These are phyloP conservation scores for Aethes cnicana DNA, from an alignment of 2,888 invertebrate genomes.

Conservation along the genomic window DNA sequence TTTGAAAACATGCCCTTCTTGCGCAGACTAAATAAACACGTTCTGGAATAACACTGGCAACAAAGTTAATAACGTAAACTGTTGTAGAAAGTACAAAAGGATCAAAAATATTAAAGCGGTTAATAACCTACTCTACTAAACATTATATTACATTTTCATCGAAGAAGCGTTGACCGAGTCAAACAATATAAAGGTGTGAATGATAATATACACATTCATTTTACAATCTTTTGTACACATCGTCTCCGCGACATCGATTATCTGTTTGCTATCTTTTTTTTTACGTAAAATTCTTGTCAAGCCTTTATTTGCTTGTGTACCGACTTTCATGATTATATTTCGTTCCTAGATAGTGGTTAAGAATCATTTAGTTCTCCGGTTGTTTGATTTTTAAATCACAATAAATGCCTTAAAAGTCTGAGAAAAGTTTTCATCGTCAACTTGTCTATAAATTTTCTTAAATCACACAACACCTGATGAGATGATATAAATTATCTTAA, in stretches of 20 bases:
- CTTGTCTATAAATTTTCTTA: background rate
- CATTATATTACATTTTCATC: conserved; percentile 41
- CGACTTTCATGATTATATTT: conserved; percentile 7
- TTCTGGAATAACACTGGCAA: background rate
- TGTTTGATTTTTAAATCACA: background rate
- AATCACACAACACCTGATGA: conserved; percentile 23
- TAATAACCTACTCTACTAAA: background rate
- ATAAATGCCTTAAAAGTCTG: background rate
- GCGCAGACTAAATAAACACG: too few relatives aligned
- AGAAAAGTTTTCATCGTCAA: background rate
- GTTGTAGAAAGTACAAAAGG: background rate
- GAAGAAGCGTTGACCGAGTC: conserved; percentile 42
- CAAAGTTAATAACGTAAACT: background rate
- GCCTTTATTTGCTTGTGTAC: conserved; percentile 41
- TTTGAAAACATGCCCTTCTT: too few relatives aligned
- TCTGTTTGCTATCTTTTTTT: conserved; percentile 53
- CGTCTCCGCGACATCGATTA: conserved; percentile 48
- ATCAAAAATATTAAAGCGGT: background rate
- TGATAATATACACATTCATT: conserved; percentile 25
- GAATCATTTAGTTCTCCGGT: conserved; percentile 5
- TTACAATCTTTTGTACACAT: conserved; percentile 54
- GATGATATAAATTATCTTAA: conserved; percentile 31
- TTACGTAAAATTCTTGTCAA: conserved; percentile 46
- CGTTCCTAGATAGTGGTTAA: background rate
- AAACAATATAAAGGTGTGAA: conserved; percentile 40